Conservation (phyloP, 2,888 invertebrate genomes). For the Agrochola lota region DNA sequence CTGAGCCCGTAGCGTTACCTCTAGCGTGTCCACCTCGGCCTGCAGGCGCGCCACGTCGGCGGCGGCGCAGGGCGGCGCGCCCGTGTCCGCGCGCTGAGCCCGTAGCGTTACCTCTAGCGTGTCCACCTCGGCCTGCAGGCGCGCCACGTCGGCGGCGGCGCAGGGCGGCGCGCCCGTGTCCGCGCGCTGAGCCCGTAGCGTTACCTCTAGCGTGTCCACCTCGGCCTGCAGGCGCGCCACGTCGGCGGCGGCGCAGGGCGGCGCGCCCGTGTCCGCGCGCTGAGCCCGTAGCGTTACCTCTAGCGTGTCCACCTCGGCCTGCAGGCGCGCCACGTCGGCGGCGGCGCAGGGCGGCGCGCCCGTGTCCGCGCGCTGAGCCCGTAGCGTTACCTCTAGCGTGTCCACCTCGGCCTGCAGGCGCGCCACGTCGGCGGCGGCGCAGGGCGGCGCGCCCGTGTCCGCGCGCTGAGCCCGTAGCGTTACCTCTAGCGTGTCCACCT, state of each 20-base stretch:
- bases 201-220: constrained; percentile 93
- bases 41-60: constrained; percentile 94
- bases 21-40: constrained; percentile 94
- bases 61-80: constrained; percentile 67
- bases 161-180: constrained; percentile 66
- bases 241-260: constrained; percentile 85
- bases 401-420: constrained; percentile 95
- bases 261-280: constrained; percentile 68
- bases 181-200: too few species aligned
- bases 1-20: too few species aligned
- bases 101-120: constrained; percentile 92
- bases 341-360: constrained; percentile 68
- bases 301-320: constrained; percentile 94
- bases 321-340: constrained; percentile 93
- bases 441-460: constrained; percentile 66
- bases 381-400: constrained; percentile 92
- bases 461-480: too few species aligned
- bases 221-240: constrained; percentile 94
- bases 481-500: too few species aligned
- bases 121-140: constrained; percentile 94
- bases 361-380: constrained; percentile 70
- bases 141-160: constrained; percentile 91
- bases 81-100: constrained; percentile 71
- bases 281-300: too few species aligned
- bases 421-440: constrained; percentile 90